Conservation (phyloP, 2,888 invertebrate genomes). For the Acronicta aceris region DNA sequence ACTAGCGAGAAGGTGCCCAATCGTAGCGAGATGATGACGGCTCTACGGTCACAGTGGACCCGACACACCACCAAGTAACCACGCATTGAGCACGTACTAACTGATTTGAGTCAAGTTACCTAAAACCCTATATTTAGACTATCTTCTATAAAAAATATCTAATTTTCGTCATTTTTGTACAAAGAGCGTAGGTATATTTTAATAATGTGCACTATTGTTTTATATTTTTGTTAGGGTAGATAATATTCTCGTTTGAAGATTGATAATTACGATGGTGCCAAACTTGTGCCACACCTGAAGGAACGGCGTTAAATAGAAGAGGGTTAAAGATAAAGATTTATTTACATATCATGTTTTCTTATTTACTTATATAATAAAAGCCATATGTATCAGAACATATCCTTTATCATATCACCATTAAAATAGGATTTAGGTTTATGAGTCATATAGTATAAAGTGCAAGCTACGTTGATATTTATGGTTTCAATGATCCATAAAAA, state of each 20-base stretch:
- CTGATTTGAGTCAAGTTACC: conserved; percentile 68
- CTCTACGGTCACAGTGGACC: conserved; percentile 95
- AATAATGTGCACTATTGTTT: conserved; percentile 49
- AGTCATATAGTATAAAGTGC: conserved; percentile 63
- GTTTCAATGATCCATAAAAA: conserved; percentile 65
- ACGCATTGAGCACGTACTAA: conserved; percentile 29
- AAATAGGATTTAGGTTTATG: conserved; percentile 72
- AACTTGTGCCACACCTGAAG: conserved; percentile 59
- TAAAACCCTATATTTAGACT: conserved; percentile 56
- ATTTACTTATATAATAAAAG: conserved; percentile 38
- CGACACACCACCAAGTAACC: conserved; percentile 95
- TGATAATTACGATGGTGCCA: conserved; percentile 70
- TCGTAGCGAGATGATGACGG: conserved; percentile 95
- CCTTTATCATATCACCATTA: conserved; percentile 75
- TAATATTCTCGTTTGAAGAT: conserved; percentile 56
- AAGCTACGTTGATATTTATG: conserved; percentile 62
- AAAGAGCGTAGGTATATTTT: conserved; percentile 51
- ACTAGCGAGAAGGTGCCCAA: conserved; percentile 96
- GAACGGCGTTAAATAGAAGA: conserved; percentile 57
- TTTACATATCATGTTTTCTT: conserved; percentile 66
- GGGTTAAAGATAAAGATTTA: conserved; percentile 53
- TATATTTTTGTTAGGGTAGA: conserved; percentile 48
- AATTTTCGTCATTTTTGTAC: conserved; percentile 53
- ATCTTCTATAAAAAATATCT: conserved; percentile 45
- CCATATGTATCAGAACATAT: conserved; percentile 66